Evolutionary conservation across 2,888 invertebrate genomes (phyloP).

Genomic region (Beris morrisii): DNA sequence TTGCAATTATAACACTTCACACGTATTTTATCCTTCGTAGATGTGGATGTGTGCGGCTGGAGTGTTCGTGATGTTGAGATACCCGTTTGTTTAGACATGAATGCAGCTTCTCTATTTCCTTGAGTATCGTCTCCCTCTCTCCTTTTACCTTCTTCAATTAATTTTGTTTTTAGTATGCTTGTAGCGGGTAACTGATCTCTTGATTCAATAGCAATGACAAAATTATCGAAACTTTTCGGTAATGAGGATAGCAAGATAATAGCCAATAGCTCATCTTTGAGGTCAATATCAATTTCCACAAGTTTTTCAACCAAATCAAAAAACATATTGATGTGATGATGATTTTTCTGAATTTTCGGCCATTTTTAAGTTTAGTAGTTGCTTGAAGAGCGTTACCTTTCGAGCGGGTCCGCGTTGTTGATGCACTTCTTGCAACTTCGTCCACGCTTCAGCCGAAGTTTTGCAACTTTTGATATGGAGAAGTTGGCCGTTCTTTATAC

Average conservation of each 20-base stretch:
- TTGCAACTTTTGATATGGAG: slow-evolving; percentile 21
- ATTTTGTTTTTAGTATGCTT: slow-evolving; percentile 1
- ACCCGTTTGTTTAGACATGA: not conserved
- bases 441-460: slow-evolving; percentile 26
- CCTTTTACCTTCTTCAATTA: not conserved
- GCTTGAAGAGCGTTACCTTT: slow-evolving; percentile 26
- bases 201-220: not conserved
- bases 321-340: slow-evolving; percentile 9
- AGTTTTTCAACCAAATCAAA: slow-evolving; percentile 9
- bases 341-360: not conserved
- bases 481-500: slow-evolving; percentile 24
- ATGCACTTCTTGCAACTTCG: slow-evolving; percentile 23
- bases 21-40: not conserved
- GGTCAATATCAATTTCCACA: not conserved
- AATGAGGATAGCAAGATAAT: too few relatives aligned
- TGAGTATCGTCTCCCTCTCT: not conserved
- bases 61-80: not conserved
- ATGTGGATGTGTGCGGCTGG: not conserved
- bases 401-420: not conserved
- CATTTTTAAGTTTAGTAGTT: slow-evolving; percentile 26
- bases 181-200: not conserved
- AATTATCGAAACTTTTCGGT: not conserved
- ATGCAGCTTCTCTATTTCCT: not conserved
- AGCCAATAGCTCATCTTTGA: not conserved
- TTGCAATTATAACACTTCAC: not conserved